Base-by-base conservation (phyloP, 1,140 invertebrate species). In the Cyclargus thomasi region DNA sequence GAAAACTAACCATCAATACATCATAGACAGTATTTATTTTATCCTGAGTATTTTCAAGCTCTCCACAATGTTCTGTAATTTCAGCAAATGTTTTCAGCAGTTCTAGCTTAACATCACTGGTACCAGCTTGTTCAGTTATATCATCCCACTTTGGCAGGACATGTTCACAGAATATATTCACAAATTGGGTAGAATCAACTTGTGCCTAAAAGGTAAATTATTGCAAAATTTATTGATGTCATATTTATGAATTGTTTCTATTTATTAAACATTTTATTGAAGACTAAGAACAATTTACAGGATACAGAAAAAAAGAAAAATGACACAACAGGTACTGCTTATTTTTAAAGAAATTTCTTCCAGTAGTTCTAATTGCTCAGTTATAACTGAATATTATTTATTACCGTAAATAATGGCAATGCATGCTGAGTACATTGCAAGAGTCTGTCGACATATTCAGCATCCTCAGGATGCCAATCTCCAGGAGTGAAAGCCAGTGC, bases 61-160 rank as follows among this genome's bases (percentile, higher is more conserved):
- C 93, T 59, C 95, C 95, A 90, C 93, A 94, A 92, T 95, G 93
- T 74, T 94, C 92, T 68, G 93, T 93, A 64, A 98, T 93, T 90
- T 99, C 97, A 21, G 97, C 97, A 80, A 98, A 94, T 36, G 97
- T 91, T 88, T 97, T 97, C 21, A 99, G 90, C 66, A 98, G 84
- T 78, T 97, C 95, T 57, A 98, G 86, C 78, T 97, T 95, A 10
- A 93, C 85, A 79, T 96, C 94, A 71, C 92, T 92, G 47, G 93
- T 94, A 77, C 94, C 94, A 36, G 93, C 92, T 66, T 87, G 88
- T 17, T 86, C 85, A 21, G 78, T 78, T 69, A 94, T 91, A 64
- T 91, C 88, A 73, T 92, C 88, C 91, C 93, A 93, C 65, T 91
- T 89, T 63, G 95, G 94, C 65, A 98, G 83, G 39, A 98, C 94